Evolutionary conservation across 2,113 vertebrate genomes (phyloP).

Genomic region (Mustela nigripes): DNA sequence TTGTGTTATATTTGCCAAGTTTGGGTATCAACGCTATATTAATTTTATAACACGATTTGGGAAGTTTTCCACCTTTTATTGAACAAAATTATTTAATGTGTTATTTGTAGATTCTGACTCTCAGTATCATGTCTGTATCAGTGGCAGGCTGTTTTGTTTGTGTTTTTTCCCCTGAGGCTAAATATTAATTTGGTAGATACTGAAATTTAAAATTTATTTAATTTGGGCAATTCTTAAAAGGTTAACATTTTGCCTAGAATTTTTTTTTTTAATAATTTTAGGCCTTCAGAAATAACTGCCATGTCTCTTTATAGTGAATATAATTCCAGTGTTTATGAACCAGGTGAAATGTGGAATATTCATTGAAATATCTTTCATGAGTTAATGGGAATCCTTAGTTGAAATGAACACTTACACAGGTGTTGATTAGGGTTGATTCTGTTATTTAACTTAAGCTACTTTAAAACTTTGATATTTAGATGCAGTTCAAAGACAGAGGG

Average conservation of each 20-base stretch:
- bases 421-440: background rate
- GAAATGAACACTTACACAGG: background rate
- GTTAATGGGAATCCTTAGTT: background rate
- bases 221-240: background rate
- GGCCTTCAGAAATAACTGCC: background rate
- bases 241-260: constrained; percentile 34
- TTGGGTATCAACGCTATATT: constrained; percentile 11
- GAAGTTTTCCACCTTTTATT: background rate
- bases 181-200: constrained; percentile 28
- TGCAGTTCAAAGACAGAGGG: background rate
- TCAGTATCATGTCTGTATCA: background rate
- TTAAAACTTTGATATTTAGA: background rate
- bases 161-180: background rate
- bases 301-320: background rate
- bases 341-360: constrained; percentile 8
- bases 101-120: background rate
- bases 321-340: background rate
- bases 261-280: background rate
- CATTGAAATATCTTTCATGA: background rate
- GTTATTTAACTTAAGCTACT: background rate
- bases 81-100: background rate
- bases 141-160: background rate
- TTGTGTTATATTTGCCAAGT: background rate
- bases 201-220: constrained; percentile 5
- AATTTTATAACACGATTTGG: background rate